Evolutionary conservation across 2,888 invertebrate species (phyloP).

Genomic region (Folsomia candida): DNA sequence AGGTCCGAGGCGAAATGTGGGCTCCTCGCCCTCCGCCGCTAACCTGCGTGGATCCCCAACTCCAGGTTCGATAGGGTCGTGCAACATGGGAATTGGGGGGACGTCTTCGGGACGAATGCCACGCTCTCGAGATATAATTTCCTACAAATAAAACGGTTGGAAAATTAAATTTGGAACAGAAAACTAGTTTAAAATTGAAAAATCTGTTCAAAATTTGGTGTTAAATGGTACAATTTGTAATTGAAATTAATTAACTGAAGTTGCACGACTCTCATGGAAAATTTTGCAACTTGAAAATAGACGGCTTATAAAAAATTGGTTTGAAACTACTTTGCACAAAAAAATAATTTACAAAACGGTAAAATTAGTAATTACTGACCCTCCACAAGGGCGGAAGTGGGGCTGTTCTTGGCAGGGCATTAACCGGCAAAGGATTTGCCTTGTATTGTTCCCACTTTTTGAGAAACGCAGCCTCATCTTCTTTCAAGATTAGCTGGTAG

Average conservation of each 20-base stretch:
- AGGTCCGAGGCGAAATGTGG: slow-evolving; percentile 32
- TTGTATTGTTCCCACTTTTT: slow-evolving; percentile 30
- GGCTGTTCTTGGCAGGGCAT: slow-evolving; percentile 31
- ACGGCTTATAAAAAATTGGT: background rate
- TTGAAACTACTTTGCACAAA: background rate
- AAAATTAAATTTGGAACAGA: background rate
- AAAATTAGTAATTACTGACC: slow-evolving; percentile 14
- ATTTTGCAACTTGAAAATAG: too few relatives aligned
- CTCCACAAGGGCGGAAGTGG: slow-evolving; percentile 40
- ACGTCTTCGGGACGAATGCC: slow-evolving; percentile 16
- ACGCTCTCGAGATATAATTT: slow-evolving; percentile 29
- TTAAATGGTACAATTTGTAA: background rate
- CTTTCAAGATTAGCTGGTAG: slow-evolving; percentile 39
- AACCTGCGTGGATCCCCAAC: slow-evolving; percentile 20
- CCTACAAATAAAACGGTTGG: slow-evolving; percentile 15
- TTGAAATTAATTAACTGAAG: background rate
- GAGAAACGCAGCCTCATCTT: slow-evolving; percentile 35
- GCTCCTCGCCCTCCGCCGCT: slow-evolving; percentile 33
- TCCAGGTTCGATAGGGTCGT: slow-evolving; percentile 23
- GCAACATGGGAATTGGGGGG: slow-evolving; percentile 29
- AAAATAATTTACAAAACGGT: background rate
- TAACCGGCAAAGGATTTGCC: slow-evolving; percentile 23
- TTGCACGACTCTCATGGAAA: too few relatives aligned
- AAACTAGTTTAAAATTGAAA: background rate
- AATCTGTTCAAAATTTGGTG: background rate